Evolutionary conservation across 2,113 vertebrate species (phyloP), one percentile per base, ranked within the genome.

Genomic region (Ailurus styani): DNA sequence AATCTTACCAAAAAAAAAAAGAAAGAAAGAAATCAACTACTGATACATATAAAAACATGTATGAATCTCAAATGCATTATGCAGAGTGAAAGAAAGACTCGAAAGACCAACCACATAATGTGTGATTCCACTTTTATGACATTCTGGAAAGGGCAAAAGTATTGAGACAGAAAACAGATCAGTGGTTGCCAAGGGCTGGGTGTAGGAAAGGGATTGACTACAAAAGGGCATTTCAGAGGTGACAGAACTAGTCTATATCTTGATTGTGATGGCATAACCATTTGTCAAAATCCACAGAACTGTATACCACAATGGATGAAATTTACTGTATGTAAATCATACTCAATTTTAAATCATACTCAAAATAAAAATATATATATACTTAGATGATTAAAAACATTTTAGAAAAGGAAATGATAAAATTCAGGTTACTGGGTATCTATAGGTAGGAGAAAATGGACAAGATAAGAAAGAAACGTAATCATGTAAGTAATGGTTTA

Each of bases 371-470:
- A 84, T 5, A 94, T n/a, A 62, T 78, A 84, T 40, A 55, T 6
- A 70, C 6, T 77, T 57, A 66, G 7, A n/a, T 85, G 50, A 91
- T 66, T 55, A 68, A 96, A 95, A 68, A 0, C 23, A 82, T 94
- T 92, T 93, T 86, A 87, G 60, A 45, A 90, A 91, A 87, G 15
- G 14, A 93, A 89, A 90, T 21, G 23, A 87, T 64, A 93, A 93
- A 93, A 79, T 57, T 84, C 70, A 64, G 7, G 12, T 57, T 55
- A 62, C 23, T 34, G 17, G 81, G 18, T 73, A 62, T 78, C 13
- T 72, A 42, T 6, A 45, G 5, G n/a, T 3, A 82, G 5, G 18
- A 87, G 54, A 96, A 96, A 96, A 78, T 75, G 23, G 55, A 84
- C 27, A 86, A 90, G 47, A 70, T 37, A 73, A 50, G 21, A 84